Base-by-base conservation (phyloP, 2,797 vertebrate species). In the Siniperca scherzeri region DNA sequence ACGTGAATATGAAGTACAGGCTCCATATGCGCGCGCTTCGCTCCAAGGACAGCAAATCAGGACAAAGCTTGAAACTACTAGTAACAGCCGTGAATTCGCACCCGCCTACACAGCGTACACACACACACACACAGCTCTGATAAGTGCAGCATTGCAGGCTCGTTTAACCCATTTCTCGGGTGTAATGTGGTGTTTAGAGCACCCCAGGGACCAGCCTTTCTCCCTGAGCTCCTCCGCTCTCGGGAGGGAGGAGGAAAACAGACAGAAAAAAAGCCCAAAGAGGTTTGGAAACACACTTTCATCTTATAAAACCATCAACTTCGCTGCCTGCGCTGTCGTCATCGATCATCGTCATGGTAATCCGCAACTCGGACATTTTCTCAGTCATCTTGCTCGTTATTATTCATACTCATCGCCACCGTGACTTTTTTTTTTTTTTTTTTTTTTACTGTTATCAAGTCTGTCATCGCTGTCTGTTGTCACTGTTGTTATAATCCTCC, bases 181-280 rank as follows among this genome's bases (percentile, higher is more conserved):
- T 75, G 83, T 90, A 74, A 88, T 73, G 78, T 80, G 5, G 68
- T 81, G 82, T 82, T 88, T 77, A 85, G 60, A 59, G 19, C 69
- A 40, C 82, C 62, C 70, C 64, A 22, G 89, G 84, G 86, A 83
- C 0, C 30, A 25, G 40, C 36, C 21, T 33, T 27, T 12, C 60
- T 67, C 74, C 82, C 83, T 0, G 8, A 16, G 66, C 73, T 62
- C 44, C 48, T 57, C 74, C 64, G 64, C 78, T 81, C 76, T 17
- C 10, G 69, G 64, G 70, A 84, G 38, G 25, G 38, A 55, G 40
- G 17, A 75, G 55, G 27, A 70, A 81, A 73, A 64, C 62, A 61
- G 56, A 75, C 53, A 52, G 1, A 52, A 46, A 42, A 68, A 21
- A 22, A 70, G 36, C 67, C 52, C 25, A 25, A 10, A 53, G 81